These are phyloP conservation scores for Embidobia sp. DNA, from an alignment of 2,888 invertebrate species.

Conservation along the genomic window DNA sequence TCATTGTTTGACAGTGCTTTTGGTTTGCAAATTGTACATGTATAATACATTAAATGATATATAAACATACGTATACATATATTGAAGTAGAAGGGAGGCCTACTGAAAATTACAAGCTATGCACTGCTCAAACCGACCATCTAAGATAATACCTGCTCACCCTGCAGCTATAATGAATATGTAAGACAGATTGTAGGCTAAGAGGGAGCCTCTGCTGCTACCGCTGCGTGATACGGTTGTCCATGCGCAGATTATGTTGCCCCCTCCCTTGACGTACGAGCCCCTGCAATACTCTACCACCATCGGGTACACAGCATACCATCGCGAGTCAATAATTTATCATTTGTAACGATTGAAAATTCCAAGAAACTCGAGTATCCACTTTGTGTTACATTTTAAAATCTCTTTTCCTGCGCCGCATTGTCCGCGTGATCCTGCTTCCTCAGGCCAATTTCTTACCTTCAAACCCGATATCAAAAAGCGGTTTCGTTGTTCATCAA, in stretches of 20 bases:
- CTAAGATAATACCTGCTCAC: constrained; percentile 81
- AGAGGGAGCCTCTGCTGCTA: constrained; percentile 80
- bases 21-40: constrained; percentile 48
- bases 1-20: constrained; percentile 46
- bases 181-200: constrained; percentile 82
- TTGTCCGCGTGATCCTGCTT: background rate
- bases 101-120: constrained; percentile 81
- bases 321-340: constrained; percentile 75
- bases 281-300: constrained; percentile 32
- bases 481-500: constrained; percentile 15
- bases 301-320: constrained; percentile 57
- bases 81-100: constrained; percentile 68
- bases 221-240: constrained; percentile 81
- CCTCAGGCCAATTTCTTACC: constrained; percentile 31
- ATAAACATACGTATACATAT: constrained; percentile 62
- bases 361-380: constrained; percentile 67
- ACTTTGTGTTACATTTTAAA: constrained; percentile 47
- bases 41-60: constrained; percentile 66
- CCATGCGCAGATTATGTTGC: constrained; percentile 78
- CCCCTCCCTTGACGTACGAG: constrained; percentile 35
- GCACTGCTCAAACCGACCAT: constrained; percentile 80
- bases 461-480: constrained; percentile 25
- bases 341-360: constrained; percentile 77
- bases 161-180: constrained; percentile 82
- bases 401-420: constrained; percentile 9